Base-by-base conservation (phyloP, 2,888 invertebrate genomes). In the Cheiracanthium punctorium region DNA sequence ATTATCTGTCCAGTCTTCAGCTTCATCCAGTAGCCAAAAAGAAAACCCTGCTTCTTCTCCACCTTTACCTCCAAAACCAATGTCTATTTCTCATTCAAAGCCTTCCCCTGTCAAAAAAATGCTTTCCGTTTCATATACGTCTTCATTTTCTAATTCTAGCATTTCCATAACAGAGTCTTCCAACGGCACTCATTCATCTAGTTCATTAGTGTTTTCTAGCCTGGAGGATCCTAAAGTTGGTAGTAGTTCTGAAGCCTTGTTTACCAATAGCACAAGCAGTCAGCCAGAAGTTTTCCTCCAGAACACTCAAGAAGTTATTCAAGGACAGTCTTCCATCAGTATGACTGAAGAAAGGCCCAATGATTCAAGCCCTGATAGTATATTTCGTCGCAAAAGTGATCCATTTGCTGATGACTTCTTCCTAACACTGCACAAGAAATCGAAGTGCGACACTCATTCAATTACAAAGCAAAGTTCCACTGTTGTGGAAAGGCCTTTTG, bases 361-460 rank as follows among this genome's bases (percentile, higher is more conserved):
- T n/a, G 77, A 52, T 17, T 29, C 75, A 14, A 82, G 79, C 29
- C 82, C 87, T 1, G 87, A 82, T 48, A 88, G 82, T 43, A 88
- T 88, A 37, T 88, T 88, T 32, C 79, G 80, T 0, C 52, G 86
- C 30, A 88, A 86, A 67, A 72, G 74, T 67, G 88, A 88, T 75
- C 88, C 88, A 10, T 88, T 88, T 76, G 88, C 88, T 1, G 88
- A 88, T 67, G 88, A 88, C 24, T 88, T 88, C 69, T 88, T 88
- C 32, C 67, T 82, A 0, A 65, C 86, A 33, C 24, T 88, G 64
- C 81, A 85, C 32, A 88, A 77, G 69, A 85, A 74, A 71, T 65
- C 69, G 10, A 33, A 29, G 8, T n/a, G 24, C 67, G 70, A 69
- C 33, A 30, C 30, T 67, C n/a, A n/a, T n/a, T n/a, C n/a, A n/a